A percentile compares a stretch with the other conserved stretches of the same genome.
Conservation (phyloP, 1,140 invertebrate species). For the Hyles euphorbiae region DNA sequence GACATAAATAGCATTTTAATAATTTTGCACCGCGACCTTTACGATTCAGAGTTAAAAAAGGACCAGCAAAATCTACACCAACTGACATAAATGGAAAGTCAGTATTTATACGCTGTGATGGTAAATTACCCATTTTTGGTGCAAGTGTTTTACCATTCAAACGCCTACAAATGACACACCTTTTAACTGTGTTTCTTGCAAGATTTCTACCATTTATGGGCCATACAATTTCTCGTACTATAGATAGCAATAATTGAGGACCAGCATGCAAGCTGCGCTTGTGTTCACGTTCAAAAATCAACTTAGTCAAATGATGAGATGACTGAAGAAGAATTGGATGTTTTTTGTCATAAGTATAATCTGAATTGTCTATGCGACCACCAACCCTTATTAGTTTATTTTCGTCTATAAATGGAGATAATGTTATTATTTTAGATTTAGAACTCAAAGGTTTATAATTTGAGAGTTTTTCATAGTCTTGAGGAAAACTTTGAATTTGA, state of each 20-base stretch:
- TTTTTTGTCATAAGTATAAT: conserved; percentile 18
- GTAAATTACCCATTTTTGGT: conserved; percentile 13
- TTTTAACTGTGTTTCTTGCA: conserved; percentile 7
- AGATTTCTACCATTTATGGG: conserved; percentile 12
- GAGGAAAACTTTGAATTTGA: conserved; percentile 9
- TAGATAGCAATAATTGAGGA: conserved; percentile 10
- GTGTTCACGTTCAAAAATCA: conserved; percentile 11
- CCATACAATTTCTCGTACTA: conserved; percentile 9
- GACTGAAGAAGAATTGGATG: conserved; percentile 19
- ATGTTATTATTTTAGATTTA: neutral
- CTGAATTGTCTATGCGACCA: conserved; percentile 13
- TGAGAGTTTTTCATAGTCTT: conserved; percentile 7
- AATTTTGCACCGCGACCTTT: no score
- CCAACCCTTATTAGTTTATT: conserved; percentile 15
- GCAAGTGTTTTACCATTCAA: conserved; percentile 1
- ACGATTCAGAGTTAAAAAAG: conserved; percentile 34
- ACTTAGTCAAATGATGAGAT: conserved; percentile 13
- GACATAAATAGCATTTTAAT: no score
- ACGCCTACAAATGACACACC: conserved; percentile 10
- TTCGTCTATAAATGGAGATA: conserved; percentile 18
- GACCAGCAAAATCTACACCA: conserved; percentile 44
- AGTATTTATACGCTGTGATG: conserved; percentile 29
- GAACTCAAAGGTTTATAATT: neutral
- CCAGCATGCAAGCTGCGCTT: conserved; percentile 12
- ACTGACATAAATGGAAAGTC: conserved; percentile 11